These are phyloP conservation scores for Crocidura indochinensis DNA, from an alignment of 2,797 vertebrate species.

Conservation along the genomic window DNA sequence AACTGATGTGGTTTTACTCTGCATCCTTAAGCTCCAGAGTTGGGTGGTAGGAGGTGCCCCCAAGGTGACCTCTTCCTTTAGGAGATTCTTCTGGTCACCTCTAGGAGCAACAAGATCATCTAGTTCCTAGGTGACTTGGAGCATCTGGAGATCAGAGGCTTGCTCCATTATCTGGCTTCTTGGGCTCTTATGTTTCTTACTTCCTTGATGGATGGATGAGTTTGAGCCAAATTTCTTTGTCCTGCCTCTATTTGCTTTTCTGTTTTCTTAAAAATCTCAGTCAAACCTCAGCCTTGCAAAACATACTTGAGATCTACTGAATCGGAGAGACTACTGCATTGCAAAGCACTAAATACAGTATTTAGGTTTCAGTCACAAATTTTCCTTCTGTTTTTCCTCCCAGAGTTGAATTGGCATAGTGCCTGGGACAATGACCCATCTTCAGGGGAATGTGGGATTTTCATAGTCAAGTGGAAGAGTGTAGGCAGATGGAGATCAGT, in stretches of 20 bases:
- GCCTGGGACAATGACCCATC: background rate
- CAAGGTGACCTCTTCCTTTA: background rate
- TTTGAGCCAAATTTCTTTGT: background rate
- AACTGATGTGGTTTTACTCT: background rate
- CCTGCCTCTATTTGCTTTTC: conserved; percentile 15
- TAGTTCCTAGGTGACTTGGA: background rate
- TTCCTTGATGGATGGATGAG: background rate
- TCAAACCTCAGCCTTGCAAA: conserved; percentile 19
- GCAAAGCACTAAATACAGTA: background rate
- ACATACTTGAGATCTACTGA: background rate
- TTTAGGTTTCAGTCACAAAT: background rate
- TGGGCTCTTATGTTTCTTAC: background rate
- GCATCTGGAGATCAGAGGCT: background rate
- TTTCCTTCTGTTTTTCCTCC: background rate
- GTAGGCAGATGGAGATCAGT: conserved; percentile 34
- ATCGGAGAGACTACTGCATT: conserved; percentile 11
- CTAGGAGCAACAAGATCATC: background rate
- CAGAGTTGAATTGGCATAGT: background rate
- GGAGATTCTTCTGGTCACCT: conserved; percentile 2
- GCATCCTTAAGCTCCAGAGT: conserved; percentile 21
- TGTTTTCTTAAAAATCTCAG: conserved; percentile 58
- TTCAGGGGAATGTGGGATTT: conserved; percentile 2
- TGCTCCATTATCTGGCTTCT: background rate
- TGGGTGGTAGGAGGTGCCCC: background rate
- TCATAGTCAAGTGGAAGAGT: conserved; percentile 1